phyloP scores from a whole-genome alignment of 2,888 invertebrate species.

The Mythimna vitellina region DNA sequence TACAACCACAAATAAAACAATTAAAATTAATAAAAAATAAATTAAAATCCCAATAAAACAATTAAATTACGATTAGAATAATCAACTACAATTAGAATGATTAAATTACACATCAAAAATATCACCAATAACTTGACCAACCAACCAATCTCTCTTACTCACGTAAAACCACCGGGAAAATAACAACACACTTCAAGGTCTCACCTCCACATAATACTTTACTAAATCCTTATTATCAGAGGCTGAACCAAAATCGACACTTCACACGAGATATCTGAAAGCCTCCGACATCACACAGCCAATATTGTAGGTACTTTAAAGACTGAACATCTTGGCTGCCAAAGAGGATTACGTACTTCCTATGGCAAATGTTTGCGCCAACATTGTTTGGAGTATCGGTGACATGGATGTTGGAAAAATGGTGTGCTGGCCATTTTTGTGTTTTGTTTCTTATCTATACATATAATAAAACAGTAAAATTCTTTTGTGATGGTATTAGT shows the following conservation, averaged over 20 bases:
- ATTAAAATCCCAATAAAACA: too few species aligned
- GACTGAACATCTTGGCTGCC: conserved; percentile 55
- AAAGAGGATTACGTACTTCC: conserved; percentile 63
- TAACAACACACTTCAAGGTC: conserved; percentile 16
- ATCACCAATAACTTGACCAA: not conserved
- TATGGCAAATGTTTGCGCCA: conserved; percentile 60
- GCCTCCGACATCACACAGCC: conserved; percentile 42
- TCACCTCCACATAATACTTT: conserved; percentile 32
- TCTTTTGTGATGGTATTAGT: too few species aligned
- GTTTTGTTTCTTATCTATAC: not conserved
- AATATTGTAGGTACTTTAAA: conserved; percentile 61
- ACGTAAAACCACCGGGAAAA: conserved; percentile 2
- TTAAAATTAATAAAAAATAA: too few species aligned
- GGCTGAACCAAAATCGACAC: conserved; percentile 54
- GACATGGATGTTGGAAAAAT: conserved; percentile 50
- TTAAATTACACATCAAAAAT: too few species aligned
- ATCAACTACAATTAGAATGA: too few species aligned
- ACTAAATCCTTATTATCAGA: conserved; percentile 50
- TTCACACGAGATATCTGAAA: conserved; percentile 45
- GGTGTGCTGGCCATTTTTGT: not conserved
- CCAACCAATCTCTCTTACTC: not conserved
- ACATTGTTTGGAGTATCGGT: conserved; percentile 43
- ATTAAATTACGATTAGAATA: too few species aligned
- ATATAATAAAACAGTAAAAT: too few species aligned
- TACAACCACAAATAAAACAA: too few species aligned